These are phyloP conservation scores for Erebia ligea DNA, from an alignment of 2,888 invertebrate genomes.

Conservation along the genomic window DNA sequence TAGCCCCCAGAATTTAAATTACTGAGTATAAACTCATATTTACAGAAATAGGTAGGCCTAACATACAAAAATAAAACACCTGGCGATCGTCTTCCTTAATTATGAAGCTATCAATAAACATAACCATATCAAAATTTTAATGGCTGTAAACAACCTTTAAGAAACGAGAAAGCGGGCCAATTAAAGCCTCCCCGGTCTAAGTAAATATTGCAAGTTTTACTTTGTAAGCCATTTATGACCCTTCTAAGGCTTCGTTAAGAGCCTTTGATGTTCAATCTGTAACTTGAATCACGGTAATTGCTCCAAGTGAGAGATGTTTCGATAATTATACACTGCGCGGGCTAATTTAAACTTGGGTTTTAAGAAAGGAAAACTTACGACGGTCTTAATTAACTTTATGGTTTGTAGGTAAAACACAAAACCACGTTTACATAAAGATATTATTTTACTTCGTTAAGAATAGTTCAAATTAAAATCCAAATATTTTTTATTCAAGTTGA, in stretches of 20 bases:
- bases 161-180: constrained; percentile 72
- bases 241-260: constrained; percentile 76
- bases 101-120: not conserved
- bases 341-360: constrained; percentile 34
- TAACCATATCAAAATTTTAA: constrained; percentile 46
- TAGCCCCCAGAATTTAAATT: no score
- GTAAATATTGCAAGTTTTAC: constrained; percentile 75
- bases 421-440: not conserved
- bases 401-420: not conserved
- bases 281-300: constrained; percentile 74
- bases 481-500: no score
- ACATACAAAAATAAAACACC: no score
- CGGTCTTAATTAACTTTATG: constrained; percentile 19
- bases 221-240: constrained; percentile 73
- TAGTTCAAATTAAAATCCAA: no score
- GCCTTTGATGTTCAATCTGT: constrained; percentile 81
- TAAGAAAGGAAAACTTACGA: constrained; percentile 21
- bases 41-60: no score
- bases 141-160: constrained; percentile 62
- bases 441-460: not conserved
- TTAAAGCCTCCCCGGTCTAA: constrained; percentile 70
- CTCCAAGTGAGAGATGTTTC: constrained; percentile 54
- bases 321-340: constrained; percentile 46
- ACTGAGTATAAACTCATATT: no score
- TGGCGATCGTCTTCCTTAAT: not conserved